Conservation (phyloP, 1,140 invertebrate genomes). For the Agrypnia vestita region DNA sequence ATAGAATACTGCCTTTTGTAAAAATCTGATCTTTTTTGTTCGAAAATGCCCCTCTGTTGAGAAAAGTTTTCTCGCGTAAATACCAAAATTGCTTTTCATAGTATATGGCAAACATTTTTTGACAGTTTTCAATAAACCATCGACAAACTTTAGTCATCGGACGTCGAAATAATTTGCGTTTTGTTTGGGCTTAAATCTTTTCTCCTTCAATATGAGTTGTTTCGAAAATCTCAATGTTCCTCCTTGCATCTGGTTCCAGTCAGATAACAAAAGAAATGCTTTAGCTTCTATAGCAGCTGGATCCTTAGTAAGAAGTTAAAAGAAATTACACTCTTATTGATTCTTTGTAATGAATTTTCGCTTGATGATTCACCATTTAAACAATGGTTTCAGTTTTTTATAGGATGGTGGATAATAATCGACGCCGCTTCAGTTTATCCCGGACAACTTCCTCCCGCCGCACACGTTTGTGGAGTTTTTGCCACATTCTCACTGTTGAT, state of each 20-base stretch:
- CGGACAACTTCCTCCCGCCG: conserved; percentile 76
- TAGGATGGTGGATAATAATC: conserved; percentile 98
- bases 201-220: conserved; percentile 66
- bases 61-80: too few species aligned
- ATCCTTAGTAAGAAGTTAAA: conserved; percentile 79
- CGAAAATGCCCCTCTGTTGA: neutral
- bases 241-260: conserved; percentile 70
- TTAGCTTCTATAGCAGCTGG: conserved; percentile 88
- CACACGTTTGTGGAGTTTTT: conserved; percentile 95
- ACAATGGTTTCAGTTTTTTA: conserved; percentile 84
- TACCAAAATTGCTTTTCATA: neutral
- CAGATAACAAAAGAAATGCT: conserved; percentile 80
- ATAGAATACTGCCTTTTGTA: too few species aligned
- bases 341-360: conserved; percentile 6
- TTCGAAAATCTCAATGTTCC: conserved; percentile 69
- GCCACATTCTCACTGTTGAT: conserved; percentile 96
- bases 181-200: conserved; percentile 14
- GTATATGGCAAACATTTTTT: conserved; percentile 15
- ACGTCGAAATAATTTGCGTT: conserved; percentile 9
- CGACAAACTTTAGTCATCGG: conserved; percentile 23
- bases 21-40: too few species aligned
- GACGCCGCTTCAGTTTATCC: conserved; percentile 89
- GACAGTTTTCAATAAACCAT: conserved; percentile 29
- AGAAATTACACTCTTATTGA: neutral
- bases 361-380: conserved; percentile 65